Conservation (phyloP, 2,888 invertebrate species). For the Ecdyonurus torrentis region DNA sequence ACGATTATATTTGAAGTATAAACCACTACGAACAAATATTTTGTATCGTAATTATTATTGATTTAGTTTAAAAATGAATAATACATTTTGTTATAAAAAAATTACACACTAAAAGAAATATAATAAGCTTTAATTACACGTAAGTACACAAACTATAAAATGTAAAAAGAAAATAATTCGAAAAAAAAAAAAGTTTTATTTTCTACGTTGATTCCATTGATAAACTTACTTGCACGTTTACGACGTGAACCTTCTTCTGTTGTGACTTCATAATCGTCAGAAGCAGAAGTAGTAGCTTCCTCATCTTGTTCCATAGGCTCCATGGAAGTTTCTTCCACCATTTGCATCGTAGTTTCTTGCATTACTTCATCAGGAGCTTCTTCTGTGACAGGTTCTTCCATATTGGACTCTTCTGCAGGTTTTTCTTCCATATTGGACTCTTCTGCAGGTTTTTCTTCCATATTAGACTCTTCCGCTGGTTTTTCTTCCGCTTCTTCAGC, state of each 20-base stretch:
- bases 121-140: too few species aligned
- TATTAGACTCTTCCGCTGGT: background rate
- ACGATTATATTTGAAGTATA: too few species aligned
- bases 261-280: background rate
- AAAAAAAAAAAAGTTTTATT: too few species aligned
- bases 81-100: too few species aligned
- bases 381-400: background rate
- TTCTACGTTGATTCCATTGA: too few species aligned
- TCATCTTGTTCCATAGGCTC: background rate
- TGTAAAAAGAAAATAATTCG: too few species aligned
- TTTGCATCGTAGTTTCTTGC: background rate
- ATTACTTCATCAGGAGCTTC: background rate
- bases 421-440: background rate
- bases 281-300: background rate
- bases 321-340: background rate
- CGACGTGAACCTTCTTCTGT: background rate
- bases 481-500: constrained; percentile 1
- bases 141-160: too few species aligned
- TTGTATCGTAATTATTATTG: too few species aligned
- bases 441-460: background rate
- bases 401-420: background rate
- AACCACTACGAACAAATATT: too few species aligned
- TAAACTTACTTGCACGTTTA: background rate
- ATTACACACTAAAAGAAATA: too few species aligned
- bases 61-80: too few species aligned